phyloP scores from a whole-genome alignment of 2,113 vertebrate species.

The Acanthisitta chloris region DNA sequence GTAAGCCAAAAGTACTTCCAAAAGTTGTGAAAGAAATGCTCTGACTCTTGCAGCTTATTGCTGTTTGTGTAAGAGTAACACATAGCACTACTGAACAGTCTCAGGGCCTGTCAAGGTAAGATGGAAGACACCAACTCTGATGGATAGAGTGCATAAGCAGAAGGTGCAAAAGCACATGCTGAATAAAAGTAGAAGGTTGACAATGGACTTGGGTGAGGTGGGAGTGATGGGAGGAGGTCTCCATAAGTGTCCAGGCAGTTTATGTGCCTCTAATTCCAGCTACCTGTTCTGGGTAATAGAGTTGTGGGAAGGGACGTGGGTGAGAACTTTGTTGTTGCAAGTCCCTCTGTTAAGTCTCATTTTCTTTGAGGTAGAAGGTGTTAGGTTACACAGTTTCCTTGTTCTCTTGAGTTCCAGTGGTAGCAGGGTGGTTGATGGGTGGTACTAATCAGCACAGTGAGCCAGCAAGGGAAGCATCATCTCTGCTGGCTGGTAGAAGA shows the following conservation, averaged over 20 bases:
- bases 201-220: neutral
- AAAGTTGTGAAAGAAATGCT: neutral
- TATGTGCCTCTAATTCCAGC: neutral
- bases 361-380: neutral
- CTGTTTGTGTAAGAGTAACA: neutral
- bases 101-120: neutral
- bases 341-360: neutral
- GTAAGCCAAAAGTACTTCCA: neutral
- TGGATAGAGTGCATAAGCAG: neutral
- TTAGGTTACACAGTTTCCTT: neutral
- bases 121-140: neutral
- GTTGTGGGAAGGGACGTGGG: neutral
- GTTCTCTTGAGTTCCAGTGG: neutral
- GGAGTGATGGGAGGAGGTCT: neutral
- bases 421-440: neutral
- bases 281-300: neutral
- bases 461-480: no score
- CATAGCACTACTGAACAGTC: neutral
- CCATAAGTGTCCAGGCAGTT: neutral
- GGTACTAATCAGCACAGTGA: accelerated
- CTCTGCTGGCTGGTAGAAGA: neutral
- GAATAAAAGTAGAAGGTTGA: neutral
- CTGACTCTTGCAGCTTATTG: neutral
- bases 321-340: neutral
- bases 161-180: neutral